These are phyloP conservation scores for Heliocidaris erythrogramma DNA, from an alignment of 35 echinoderm and acorn worm species.

Conservation along the genomic window DNA sequence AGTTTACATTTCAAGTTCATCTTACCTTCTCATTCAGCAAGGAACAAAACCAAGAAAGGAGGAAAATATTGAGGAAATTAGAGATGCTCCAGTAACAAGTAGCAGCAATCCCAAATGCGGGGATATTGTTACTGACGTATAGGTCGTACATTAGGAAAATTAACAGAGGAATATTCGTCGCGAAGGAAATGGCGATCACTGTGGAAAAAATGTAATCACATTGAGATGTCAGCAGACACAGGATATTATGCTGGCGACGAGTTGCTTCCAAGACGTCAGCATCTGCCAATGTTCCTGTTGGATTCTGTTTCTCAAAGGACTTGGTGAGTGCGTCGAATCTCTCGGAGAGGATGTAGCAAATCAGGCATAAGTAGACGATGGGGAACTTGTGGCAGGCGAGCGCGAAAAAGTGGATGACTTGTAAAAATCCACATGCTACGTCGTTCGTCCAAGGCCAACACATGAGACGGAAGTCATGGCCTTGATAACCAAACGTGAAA, in stretches of 20 bases:
- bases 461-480: background rate
- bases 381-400: slow-evolving; percentile 11
- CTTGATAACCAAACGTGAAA: background rate
- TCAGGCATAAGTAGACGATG: background rate
- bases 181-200: background rate
- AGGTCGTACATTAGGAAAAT: slow-evolving; percentile 11
- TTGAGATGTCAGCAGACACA: background rate
- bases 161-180: background rate
- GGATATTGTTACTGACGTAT: background rate
- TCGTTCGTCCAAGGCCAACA: background rate
- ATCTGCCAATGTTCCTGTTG: background rate
- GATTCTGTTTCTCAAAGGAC: background rate
- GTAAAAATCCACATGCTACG: background rate
- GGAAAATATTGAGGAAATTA: background rate
- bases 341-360: slow-evolving; percentile 12
- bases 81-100: background rate
- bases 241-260: slow-evolving; percentile 17
- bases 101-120: background rate
- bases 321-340: background rate
- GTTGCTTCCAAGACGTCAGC: background rate
- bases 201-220: background rate
- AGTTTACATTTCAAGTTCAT: background rate
- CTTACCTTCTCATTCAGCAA: slow-evolving; percentile 11
- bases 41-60: background rate
- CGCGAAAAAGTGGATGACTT: background rate